phyloP scores from a whole-genome alignment of 2,797 vertebrate species.

The Hydrocynus forskahlii region DNA sequence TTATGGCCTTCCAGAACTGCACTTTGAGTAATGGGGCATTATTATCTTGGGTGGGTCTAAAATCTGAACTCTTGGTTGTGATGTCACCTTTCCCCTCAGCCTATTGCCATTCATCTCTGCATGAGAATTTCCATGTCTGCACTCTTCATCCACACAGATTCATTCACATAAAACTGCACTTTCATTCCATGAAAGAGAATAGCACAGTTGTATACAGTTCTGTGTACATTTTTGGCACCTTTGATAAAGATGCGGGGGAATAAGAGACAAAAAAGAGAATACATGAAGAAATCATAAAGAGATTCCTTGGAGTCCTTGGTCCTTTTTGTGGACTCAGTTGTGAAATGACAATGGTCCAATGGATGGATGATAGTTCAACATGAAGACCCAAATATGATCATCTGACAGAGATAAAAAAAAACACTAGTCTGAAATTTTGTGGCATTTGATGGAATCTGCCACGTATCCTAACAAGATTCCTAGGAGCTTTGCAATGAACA shows the following conservation, averaged over 20 bases:
- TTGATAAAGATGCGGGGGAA: background rate
- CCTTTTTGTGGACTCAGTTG: no score
- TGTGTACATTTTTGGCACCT: background rate
- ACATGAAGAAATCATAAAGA: no score
- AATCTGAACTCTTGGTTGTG: constrained; percentile 24
- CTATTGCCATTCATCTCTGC: constrained; percentile 66
- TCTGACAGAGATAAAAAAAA: background rate
- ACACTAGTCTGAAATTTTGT: background rate
- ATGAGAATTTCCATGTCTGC: constrained; percentile 56
- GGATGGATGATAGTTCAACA: background rate
- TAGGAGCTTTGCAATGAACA: background rate
- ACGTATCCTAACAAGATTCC: background rate
- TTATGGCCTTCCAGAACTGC: background rate
- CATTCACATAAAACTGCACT: constrained; percentile 1
- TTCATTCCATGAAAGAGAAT: background rate
- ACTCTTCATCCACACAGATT: constrained; percentile 38
- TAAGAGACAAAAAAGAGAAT: no score
- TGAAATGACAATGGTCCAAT: no score
- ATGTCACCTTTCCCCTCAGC: constrained; percentile 77
- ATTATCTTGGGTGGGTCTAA: constrained; percentile 14
- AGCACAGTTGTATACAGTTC: background rate
- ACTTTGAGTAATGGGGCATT: background rate
- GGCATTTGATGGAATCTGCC: background rate
- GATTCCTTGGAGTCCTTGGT: no score
- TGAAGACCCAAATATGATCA: background rate